Evolutionary conservation across 1,140 invertebrate genomes (phyloP), one percentile per base, ranked within the genome.

Genomic region (Trichogramma pretiosum): DNA sequence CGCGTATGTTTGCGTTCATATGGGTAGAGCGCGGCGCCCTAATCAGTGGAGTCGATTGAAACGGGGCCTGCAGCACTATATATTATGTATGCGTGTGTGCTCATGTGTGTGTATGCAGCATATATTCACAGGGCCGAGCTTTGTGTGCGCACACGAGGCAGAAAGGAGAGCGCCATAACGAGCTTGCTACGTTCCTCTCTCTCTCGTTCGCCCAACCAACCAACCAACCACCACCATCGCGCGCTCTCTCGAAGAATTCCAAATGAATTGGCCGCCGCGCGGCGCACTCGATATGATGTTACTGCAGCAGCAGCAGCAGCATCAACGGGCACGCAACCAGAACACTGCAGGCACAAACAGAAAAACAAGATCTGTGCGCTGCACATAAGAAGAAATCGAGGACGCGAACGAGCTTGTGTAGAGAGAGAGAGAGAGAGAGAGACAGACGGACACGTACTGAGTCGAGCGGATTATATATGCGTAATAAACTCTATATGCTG

Each of bases 281-380:
- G 5, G 16, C 23, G 18, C 59, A 56, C 38, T 41, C 57, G 57
- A 58, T 66, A 61, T 62, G 59, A 62, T 54, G 62, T 58, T 59
- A 66, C 64, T 62, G 64, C 58, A 61, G 55, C 42, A 39, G 55
- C 49, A 34, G 56, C 56, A 59, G 55, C 56, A 58, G 58, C 60
- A 59, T 57, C 55, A 41, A 56, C 46, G 36, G 44, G 33, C 34
- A 43, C 30, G 50, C 48, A 40, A 11, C 10, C 17, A 14, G 49
- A 56, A 50, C 46, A 49, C 55, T 49, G 43, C 19, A n/a, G 53
- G 42, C 41, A 41, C 35, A 24, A 17, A 9, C 30, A 45, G 54
- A 43, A 46, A 34, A 22, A 3, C 13, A 11, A 22, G 10, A 2
- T 30, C 2, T 28, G 8, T 30, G 34, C 4, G 3, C 3, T 18